Conservation (phyloP, 1,140 invertebrate species). For the Microvelia longipes region DNA sequence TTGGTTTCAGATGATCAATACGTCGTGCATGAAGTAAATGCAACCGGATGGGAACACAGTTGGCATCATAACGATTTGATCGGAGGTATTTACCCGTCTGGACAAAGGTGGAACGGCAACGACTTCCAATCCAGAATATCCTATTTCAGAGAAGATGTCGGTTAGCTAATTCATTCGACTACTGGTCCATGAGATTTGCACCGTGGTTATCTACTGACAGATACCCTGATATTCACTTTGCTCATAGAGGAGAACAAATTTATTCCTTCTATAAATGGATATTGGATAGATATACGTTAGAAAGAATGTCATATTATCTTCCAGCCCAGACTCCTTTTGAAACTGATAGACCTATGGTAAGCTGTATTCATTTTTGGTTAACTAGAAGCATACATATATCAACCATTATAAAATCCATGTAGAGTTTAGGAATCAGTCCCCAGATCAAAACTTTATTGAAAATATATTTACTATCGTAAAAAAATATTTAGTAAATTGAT, state of each 20-base stretch:
- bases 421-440: too few relatives aligned
- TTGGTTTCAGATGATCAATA: too few relatives aligned
- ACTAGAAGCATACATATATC: too few relatives aligned
- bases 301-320: conserved; percentile 26
- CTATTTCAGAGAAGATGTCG: conserved; percentile 53
- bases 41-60: conserved; percentile 1
- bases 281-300: conserved; percentile 27
- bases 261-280: conserved; percentile 27
- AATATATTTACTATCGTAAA: too few relatives aligned
- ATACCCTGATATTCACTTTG: conserved; percentile 36
- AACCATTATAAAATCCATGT: too few relatives aligned
- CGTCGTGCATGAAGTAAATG: too few relatives aligned
- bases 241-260: conserved; percentile 27
- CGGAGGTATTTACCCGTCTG: neutral
- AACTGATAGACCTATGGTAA: conserved; percentile 7
- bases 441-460: too few relatives aligned
- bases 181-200: conserved; percentile 33
- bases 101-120: conserved; percentile 15
- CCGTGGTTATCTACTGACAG: conserved; percentile 40
- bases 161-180: neutral
- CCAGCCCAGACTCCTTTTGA: conserved; percentile 26
- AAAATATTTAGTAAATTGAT: too few relatives aligned
- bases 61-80: neutral
- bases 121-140: conserved; percentile 27
- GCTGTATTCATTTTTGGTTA: too few relatives aligned